phyloP scores from a whole-genome alignment of 2,113 vertebrate species.

The Isurus oxyrinchus region DNA sequence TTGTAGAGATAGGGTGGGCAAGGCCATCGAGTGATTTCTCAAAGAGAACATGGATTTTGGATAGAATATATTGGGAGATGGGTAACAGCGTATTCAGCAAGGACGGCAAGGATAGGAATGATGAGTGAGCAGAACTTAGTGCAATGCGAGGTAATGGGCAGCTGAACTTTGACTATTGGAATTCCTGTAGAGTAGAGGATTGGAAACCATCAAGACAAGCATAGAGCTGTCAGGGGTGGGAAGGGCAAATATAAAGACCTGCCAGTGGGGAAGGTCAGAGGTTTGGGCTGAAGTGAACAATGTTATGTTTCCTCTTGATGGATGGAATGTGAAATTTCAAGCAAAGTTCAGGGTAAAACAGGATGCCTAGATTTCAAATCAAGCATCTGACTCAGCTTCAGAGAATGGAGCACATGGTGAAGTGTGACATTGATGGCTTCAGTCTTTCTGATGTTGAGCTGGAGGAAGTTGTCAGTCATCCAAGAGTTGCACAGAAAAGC shows the following conservation, averaged over 20 bases:
- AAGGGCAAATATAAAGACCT: neutral
- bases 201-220: neutral
- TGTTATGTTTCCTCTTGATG: neutral
- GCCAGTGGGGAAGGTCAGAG: neutral
- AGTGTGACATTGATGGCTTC: neutral
- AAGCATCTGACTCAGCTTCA: neutral
- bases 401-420: neutral
- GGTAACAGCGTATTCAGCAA: too few relatives aligned
- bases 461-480: neutral
- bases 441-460: neutral
- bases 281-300: neutral
- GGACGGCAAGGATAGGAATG: too few relatives aligned
- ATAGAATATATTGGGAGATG: neutral
- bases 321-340: neutral
- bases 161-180: neutral
- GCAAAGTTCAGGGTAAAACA: neutral
- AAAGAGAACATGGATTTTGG: neutral
- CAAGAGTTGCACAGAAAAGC: neutral
- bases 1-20: neutral
- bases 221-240: neutral
- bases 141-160: too few relatives aligned
- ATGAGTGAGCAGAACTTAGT: neutral
- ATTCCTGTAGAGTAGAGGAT: neutral
- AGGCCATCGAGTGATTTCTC: neutral
- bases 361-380: neutral